Percentiles rank a stretch among this genome's conserved stretches.
phyloP scores from a whole-genome alignment of 1,140 invertebrate species.

The Triops cancriformis region DNA sequence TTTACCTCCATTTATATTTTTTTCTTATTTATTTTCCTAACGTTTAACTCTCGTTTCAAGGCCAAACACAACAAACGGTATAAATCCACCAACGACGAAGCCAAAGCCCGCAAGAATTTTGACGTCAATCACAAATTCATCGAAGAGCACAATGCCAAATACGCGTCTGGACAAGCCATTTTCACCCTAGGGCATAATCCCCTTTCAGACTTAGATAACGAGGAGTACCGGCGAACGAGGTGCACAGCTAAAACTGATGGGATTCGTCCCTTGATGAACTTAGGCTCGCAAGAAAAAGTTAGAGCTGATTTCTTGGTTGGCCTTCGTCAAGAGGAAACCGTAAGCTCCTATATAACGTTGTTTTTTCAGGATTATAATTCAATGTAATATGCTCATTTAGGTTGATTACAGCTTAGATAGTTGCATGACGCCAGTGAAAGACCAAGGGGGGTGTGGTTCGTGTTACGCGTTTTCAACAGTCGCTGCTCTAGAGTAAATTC shows the following conservation, averaged over 20 bases:
- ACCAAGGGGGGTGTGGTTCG: conserved; percentile 38
- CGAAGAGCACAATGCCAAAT: conserved; percentile 18
- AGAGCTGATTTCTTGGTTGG: not conserved
- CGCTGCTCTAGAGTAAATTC: conserved; percentile 30
- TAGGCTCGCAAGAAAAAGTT: not conserved
- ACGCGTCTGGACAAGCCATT: not conserved
- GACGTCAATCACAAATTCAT: conserved; percentile 14
- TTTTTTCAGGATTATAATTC: not conserved
- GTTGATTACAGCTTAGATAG: conserved; percentile 15
- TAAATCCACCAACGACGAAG: not conserved
- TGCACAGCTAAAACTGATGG: not conserved
- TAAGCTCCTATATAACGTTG: not conserved
- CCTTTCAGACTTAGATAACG: conserved; percentile 15
- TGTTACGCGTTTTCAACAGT: conserved; percentile 40
- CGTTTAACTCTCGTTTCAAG: too few relatives aligned
- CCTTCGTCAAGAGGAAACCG: not conserved
- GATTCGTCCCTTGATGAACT: not conserved
- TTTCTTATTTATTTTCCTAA: too few relatives aligned
- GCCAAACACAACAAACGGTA: too few relatives aligned
- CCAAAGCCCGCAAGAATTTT: conserved; percentile 17
- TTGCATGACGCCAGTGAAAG: conserved; percentile 24
- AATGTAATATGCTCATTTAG: not conserved
- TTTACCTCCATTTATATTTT: too few relatives aligned
- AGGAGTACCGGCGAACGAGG: not conserved
- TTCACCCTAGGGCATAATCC: conserved; percentile 14